Evolutionary conservation across 2,113 vertebrate genomes (phyloP).

Genomic region (Scomber colias): DNA sequence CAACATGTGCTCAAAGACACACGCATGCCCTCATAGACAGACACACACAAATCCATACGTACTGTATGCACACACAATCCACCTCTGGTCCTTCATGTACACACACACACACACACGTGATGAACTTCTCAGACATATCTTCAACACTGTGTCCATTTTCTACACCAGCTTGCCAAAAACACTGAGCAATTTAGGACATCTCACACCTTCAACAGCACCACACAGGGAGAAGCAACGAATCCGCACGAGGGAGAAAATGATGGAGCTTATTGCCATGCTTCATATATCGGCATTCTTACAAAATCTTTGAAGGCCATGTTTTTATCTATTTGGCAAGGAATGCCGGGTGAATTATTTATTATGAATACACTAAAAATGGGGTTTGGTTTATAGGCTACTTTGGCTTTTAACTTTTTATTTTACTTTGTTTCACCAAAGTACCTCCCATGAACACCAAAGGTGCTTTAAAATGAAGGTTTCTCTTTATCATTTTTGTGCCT

Average conservation of each 20-base stretch:
- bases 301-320: constrained; percentile 68
- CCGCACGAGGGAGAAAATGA: constrained; percentile 52
- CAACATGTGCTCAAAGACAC: constrained; percentile 45
- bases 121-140: constrained; percentile 79
- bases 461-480: constrained; percentile 87
- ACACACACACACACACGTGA: constrained; percentile 44
- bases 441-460: constrained; percentile 88
- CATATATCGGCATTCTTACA: constrained; percentile 54
- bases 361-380: constrained; percentile 62
- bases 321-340: constrained; percentile 60
- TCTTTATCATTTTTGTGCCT: constrained; percentile 87
- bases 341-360: constrained; percentile 69
- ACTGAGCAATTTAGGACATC: constrained; percentile 76
- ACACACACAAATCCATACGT: constrained; percentile 45
- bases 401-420: constrained; percentile 71
- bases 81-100: constrained; percentile 64
- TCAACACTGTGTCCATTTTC: constrained; percentile 92
- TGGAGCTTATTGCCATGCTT: constrained; percentile 54
- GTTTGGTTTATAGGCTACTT: constrained; percentile 75
- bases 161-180: constrained; percentile 87
- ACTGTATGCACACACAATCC: constrained; percentile 44
- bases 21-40: constrained; percentile 27
- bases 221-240: constrained; percentile 55
- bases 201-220: constrained; percentile 56
- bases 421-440: constrained; percentile 85